Base-by-base conservation (phyloP, 2,797 vertebrate species). In the Hybognathus amarus region DNA sequence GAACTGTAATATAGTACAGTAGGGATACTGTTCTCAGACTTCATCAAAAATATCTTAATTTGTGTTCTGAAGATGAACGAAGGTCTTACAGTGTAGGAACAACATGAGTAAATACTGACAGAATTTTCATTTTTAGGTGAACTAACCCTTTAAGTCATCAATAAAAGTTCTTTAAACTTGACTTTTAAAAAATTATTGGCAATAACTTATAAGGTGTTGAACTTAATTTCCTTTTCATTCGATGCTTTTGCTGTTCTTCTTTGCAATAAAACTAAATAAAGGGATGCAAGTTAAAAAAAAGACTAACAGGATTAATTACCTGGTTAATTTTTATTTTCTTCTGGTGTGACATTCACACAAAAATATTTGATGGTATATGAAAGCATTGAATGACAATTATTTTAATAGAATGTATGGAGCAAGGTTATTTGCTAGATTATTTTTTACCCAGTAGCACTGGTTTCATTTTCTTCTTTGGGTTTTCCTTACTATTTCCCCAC, bases 1-100 rank as follows among this genome's bases (percentile, higher is more conserved):
- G 13, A 79, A 64, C 24, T 22, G 54, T 68, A 63, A 73, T 81
- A 56, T 59, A 77, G 64, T 52, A 73, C 2, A 3, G 45, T 67
- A 18, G 24, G 59, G 18, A 6, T 77, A 54, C 42, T n/a, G n/a
- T n/a, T n/a, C n/a, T n/a, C n/a, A n/a, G n/a, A n/a, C n/a, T n/a
- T n/a, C n/a, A n/a, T n/a, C n/a, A n/a, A n/a, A n/a, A n/a, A n/a
- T n/a, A n/a, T n/a, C n/a, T n/a, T n/a, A n/a, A n/a, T n/a, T n/a
- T n/a, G n/a, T n/a, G n/a, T n/a, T n/a, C n/a, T n/a, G n/a, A n/a
- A n/a, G n/a, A n/a, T n/a, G n/a, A n/a, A n/a, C n/a, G n/a, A n/a
- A n/a, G n/a, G n/a, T n/a, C n/a, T n/a, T n/a, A n/a, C n/a, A n/a
- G n/a, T n/a, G n/a, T n/a, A n/a, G n/a, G n/a, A n/a, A n/a, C n/a